Evolutionary conservation across 1,140 invertebrate genomes (phyloP).

Genomic region (Metopolophium dirhodum): DNA sequence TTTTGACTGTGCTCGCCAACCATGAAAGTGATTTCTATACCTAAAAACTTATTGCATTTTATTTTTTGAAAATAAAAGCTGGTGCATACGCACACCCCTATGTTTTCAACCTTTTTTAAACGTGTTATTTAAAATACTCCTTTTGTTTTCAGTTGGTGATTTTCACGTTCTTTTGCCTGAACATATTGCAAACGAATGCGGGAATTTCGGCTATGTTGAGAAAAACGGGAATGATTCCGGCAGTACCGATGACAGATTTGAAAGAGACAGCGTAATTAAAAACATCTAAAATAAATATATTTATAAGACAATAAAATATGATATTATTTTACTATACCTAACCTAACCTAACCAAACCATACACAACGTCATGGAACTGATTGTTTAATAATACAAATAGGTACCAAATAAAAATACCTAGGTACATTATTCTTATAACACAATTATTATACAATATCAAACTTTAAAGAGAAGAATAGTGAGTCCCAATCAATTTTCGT

Average conservation of each 20-base stretch:
- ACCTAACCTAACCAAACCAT: too few species aligned
- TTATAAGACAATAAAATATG: not conserved
- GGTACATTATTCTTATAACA: too few species aligned
- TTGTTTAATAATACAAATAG: too few species aligned
- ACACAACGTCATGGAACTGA: not conserved
- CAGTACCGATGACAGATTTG: not conserved
- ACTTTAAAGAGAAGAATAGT: not conserved
- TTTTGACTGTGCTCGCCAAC: not conserved
- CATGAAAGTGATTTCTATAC: not conserved
- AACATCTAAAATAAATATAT: not conserved
- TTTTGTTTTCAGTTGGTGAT: constrained; percentile 28
- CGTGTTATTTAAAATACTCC: not conserved
- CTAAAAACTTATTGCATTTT: too few species aligned
- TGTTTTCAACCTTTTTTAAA: not conserved
- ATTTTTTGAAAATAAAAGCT: not conserved
- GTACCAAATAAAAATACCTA: too few species aligned
- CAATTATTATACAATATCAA: too few species aligned
- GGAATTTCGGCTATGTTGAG: not conserved
- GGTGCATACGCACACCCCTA: too few species aligned
- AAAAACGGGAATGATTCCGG: not conserved
- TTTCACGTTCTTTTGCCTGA: not conserved
- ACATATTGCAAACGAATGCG: not conserved
- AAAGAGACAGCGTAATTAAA: not conserved
- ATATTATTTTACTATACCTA: too few species aligned
- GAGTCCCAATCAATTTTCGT: not conserved